A percentile compares a stretch with the other conserved stretches of the same genome.
These are phyloP conservation scores for Nemurella pictetii DNA, from an alignment of 2,888 invertebrate genomes.

Conservation along the genomic window DNA sequence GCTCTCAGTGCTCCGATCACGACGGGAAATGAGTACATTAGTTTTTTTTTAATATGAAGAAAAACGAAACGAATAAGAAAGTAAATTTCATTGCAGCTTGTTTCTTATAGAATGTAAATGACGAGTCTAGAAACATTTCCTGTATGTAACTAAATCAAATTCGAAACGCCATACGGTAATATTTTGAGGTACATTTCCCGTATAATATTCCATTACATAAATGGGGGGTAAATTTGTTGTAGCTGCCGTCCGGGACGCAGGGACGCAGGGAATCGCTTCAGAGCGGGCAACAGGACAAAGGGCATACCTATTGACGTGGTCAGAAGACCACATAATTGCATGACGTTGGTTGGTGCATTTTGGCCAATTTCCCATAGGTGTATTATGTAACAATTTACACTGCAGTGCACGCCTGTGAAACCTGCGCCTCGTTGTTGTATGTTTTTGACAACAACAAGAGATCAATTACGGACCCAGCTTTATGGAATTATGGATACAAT, in stretches of 20 bases:
- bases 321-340: not conserved
- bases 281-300: not conserved
- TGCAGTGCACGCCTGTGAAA: not conserved
- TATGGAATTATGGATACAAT: not conserved
- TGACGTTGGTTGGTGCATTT: not conserved
- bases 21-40: not conserved
- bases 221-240: not conserved
- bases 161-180: not conserved
- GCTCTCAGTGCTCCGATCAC: not conserved
- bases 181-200: not conserved
- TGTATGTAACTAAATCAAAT: not conserved
- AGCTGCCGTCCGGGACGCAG: not conserved
- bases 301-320: not conserved
- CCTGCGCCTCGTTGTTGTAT: not conserved
- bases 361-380: not conserved
- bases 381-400: not conserved
- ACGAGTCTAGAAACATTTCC: not conserved
- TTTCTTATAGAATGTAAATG: not conserved
- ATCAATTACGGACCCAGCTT: not conserved
- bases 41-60: not conserved
- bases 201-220: not conserved
- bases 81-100: not conserved
- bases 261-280: not conserved
- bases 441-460: not conserved
- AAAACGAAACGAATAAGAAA: not conserved